phyloP scores from a whole-genome alignment of 2,888 invertebrate species.

The Hartigia nigra region DNA sequence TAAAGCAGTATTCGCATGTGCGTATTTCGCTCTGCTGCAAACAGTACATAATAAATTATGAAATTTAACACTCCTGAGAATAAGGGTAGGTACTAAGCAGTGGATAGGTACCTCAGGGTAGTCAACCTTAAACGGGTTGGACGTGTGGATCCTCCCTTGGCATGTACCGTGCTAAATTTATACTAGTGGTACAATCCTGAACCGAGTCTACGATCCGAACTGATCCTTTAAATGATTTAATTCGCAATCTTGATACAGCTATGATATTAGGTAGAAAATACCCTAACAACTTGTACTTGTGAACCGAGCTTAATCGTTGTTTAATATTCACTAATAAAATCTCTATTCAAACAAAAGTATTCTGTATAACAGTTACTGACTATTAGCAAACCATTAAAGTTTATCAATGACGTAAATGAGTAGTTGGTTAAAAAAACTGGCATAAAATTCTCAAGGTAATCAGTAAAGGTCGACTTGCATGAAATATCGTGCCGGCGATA shows the following conservation, averaged over 20 bases:
- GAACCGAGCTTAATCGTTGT: neutral
- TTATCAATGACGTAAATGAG: neutral
- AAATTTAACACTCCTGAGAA: slow-evolving; percentile 47
- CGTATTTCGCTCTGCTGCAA: slow-evolving; percentile 7
- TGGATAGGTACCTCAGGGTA: slow-evolving; percentile 23
- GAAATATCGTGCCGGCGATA: neutral
- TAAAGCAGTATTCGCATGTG: neutral
- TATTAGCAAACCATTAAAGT: neutral
- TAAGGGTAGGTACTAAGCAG: slow-evolving; percentile 32
- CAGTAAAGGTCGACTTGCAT: neutral
- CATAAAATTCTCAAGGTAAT: neutral
- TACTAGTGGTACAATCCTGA: slow-evolving; percentile 39
- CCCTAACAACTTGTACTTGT: neutral
- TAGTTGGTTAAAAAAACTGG: too few species aligned
- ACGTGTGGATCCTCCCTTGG: slow-evolving; percentile 56
- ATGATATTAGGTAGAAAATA: neutral
- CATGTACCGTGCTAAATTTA: slow-evolving; percentile 58
- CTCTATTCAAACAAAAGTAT: neutral
- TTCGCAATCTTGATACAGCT: too few species aligned
- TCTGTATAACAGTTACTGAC: neutral
- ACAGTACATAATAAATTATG: slow-evolving; percentile 45
- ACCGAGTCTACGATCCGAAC: neutral
- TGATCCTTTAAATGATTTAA: neutral
- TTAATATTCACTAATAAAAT: neutral
- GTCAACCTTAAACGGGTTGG: slow-evolving; percentile 49